Evolutionary conservation across 1,140 invertebrate genomes (phyloP).

Genomic region (Hesperophylax magnus): DNA sequence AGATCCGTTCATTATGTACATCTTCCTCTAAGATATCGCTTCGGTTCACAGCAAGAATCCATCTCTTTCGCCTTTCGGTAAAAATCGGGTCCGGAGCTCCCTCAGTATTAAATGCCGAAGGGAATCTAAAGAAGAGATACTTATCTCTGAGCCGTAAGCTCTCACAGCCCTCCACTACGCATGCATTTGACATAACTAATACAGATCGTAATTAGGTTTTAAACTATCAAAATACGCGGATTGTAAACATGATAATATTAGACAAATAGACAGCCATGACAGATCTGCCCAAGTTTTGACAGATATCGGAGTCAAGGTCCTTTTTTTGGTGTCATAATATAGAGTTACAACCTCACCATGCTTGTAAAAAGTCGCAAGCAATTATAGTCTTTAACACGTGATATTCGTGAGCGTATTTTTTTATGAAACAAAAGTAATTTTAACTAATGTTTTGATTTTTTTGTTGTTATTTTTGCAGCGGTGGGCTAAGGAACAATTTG

Average conservation of each 20-base stretch:
- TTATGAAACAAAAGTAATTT: no score
- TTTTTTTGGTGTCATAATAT: no score
- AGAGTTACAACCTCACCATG: no score
- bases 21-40: conserved; percentile 1
- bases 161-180: background rate
- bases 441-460: no score
- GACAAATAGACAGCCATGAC: background rate
- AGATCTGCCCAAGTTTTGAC: conserved; percentile 7
- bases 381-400: no score
- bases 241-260: no score
- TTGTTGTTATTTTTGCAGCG: no score
- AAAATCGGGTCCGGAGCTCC: no score
- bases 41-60: background rate
- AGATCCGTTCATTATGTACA: conserved; percentile 3
- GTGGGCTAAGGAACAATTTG: no score
- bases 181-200: background rate
- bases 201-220: background rate
- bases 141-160: background rate
- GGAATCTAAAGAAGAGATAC: background rate
- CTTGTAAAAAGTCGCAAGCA: no score
- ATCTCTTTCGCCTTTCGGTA: background rate
- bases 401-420: no score
- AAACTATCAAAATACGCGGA: background rate
- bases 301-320: background rate
- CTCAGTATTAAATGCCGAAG: background rate